Evolutionary conservation across 2,113 vertebrate genomes (phyloP).

Genomic region (Myotis lucifugus): DNA sequence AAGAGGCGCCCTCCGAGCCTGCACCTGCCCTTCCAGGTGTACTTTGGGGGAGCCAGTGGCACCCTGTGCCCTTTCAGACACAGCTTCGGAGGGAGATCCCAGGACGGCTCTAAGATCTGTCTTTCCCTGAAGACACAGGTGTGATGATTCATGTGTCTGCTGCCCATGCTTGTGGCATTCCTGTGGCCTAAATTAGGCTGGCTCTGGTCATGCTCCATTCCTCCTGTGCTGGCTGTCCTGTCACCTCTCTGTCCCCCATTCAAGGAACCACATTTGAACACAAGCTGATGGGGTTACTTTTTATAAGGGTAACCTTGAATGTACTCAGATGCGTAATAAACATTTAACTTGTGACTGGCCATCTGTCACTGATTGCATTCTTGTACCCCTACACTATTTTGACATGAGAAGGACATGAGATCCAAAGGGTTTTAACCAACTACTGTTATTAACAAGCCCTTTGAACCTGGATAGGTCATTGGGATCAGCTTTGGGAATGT

Average conservation of each 20-base stretch:
- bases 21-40: not conserved
- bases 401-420: not conserved
- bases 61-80: accelerated
- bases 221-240: not conserved
- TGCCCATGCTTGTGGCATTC: accelerated
- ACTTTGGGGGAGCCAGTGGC: not conserved
- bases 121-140: not conserved
- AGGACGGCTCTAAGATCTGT: accelerated
- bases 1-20: accelerated
- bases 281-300: not conserved
- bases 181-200: not conserved
- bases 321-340: not conserved
- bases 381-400: not conserved
- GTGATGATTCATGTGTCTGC: accelerated
- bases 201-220: accelerated
- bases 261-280: not conserved
- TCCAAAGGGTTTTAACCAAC: no score
- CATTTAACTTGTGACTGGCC: no score
- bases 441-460: not conserved
- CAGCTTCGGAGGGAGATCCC: accelerated
- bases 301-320: not conserved
- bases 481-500: not conserved
- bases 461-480: not conserved
- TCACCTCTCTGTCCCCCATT: accelerated
- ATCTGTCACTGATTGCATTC: not conserved